phyloP scores from a whole-genome alignment of 1,140 invertebrate species.

The Pissodes strobi region DNA sequence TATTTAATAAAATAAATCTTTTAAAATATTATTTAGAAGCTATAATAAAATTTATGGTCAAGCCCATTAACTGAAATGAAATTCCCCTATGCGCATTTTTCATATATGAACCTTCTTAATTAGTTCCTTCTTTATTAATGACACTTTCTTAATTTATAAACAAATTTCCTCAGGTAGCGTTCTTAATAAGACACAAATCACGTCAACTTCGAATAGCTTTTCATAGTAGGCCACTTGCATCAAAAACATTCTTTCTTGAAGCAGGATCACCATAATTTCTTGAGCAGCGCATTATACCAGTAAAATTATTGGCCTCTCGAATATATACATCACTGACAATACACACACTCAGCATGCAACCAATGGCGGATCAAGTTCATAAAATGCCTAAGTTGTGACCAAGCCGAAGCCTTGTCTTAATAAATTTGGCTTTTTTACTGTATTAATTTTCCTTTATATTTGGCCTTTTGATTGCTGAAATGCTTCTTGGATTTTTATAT shows the following conservation, averaged over 20 bases:
- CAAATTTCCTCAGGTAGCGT: conserved; percentile 9
- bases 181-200: conserved; percentile 29
- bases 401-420: conserved; percentile 21
- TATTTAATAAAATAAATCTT: no score
- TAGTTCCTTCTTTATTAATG: background rate
- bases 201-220: conserved; percentile 6
- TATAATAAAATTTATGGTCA: no score
- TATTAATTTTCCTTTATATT: conserved; percentile 31
- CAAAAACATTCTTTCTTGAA: conserved; percentile 19
- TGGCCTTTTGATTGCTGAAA: conserved; percentile 16
- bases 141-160: background rate
- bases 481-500: no score
- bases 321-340: conserved; percentile 28
- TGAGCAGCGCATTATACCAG: conserved; percentile 17
- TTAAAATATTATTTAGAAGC: no score
- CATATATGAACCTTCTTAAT: background rate
- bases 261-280: conserved; percentile 24
- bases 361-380: conserved; percentile 27
- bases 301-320: conserved; percentile 20
- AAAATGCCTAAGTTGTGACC: conserved; percentile 26
- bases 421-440: conserved; percentile 31
- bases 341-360: conserved; percentile 25
- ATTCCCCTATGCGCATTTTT: no score
- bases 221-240: background rate
- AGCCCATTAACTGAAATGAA: no score